Conservation (phyloP, 1,140 invertebrate genomes). For the Microplitis mediator region DNA sequence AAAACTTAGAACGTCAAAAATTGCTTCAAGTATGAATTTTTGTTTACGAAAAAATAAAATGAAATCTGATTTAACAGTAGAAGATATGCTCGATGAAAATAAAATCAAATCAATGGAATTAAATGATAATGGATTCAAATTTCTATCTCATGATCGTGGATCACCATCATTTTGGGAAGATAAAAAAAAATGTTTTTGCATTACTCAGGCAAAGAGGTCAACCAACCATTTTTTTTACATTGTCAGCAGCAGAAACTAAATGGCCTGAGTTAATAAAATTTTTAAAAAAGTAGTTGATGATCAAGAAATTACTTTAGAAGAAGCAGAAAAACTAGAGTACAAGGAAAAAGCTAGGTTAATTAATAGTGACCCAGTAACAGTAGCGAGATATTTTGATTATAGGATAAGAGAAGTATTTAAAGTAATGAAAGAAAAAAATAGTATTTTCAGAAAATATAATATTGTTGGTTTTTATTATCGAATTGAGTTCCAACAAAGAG, state of each 20-base stretch:
- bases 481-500: slow-evolving; percentile 60
- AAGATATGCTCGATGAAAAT: background rate
- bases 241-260: background rate
- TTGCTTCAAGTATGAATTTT: background rate
- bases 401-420: background rate
- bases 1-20: background rate
- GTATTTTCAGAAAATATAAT: slow-evolving; percentile 6
- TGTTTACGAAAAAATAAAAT: background rate
- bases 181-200: background rate
- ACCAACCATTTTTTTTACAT: background rate
- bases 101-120: background rate
- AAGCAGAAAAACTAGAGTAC: background rate
- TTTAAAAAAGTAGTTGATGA: background rate
- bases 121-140: background rate
- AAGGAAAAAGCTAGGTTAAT: background rate
- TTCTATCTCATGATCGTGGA: background rate
- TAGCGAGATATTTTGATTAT: background rate
- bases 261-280: background rate
- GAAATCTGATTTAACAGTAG: background rate
- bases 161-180: slow-evolving; percentile 1
- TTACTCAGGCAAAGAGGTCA: background rate
- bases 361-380: background rate
- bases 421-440: background rate
- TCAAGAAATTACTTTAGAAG: background rate
- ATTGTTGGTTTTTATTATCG: slow-evolving; percentile 40